Percentiles rank a stretch among this genome's conserved stretches.
Evolutionary conservation across 2,888 invertebrate species (phyloP).

Genomic region (Noctua pronuba): DNA sequence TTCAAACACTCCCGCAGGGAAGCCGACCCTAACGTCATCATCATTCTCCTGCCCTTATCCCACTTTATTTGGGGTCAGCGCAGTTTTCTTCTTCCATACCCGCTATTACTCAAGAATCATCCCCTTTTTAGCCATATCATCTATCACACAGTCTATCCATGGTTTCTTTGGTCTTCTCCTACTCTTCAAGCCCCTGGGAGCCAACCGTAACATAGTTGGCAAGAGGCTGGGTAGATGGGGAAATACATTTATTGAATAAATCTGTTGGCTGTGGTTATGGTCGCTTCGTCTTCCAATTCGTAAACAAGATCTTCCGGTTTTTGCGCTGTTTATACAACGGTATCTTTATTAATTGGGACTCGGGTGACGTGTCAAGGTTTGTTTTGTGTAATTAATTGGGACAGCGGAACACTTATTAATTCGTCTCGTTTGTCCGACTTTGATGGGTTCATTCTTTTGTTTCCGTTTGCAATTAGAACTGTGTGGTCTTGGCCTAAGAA

Average conservation of each 20-base stretch:
- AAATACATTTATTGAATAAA: conserved; percentile 45
- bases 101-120: not conserved
- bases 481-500: conserved; percentile 13
- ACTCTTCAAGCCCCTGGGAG: not conserved
- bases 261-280: conserved; percentile 70
- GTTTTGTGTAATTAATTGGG: conserved; percentile 23
- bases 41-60: not conserved
- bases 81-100: not conserved
- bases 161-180: not conserved
- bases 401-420: conserved; percentile 30
- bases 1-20: no score
- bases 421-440: conserved; percentile 22
- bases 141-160: not conserved
- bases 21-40: not conserved
- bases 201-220: not conserved
- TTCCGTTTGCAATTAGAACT: conserved; percentile 19
- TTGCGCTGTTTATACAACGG: conserved; percentile 31
- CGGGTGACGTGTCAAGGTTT: conserved; percentile 23
- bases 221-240: not conserved
- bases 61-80: not conserved
- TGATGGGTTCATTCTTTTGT: conserved; percentile 41
- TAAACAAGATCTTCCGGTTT: conserved; percentile 69
- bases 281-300: conserved; percentile 60
- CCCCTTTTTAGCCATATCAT: not conserved
- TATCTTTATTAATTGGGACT: conserved; percentile 33